Percentiles rank a stretch among this genome's conserved stretches.
phyloP scores from a whole-genome alignment of 2,113 vertebrate species.

The Lathamus discolor region DNA sequence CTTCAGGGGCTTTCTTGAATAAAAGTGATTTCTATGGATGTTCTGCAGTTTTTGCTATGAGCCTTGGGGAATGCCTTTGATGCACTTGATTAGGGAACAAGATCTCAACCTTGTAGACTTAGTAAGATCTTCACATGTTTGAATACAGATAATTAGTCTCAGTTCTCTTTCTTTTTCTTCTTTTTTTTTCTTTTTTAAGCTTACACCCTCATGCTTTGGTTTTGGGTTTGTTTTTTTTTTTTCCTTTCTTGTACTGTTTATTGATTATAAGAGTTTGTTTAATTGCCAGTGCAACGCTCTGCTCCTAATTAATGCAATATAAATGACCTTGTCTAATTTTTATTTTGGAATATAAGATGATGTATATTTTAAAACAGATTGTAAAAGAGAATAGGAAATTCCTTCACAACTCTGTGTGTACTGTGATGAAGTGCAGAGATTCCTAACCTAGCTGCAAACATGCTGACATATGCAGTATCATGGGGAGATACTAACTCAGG shows the following conservation, averaged over 20 bases:
- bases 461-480: not conserved
- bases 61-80: conserved; percentile 43
- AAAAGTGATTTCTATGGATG: conserved; percentile 23
- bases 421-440: not conserved
- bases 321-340: not conserved
- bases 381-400: not conserved
- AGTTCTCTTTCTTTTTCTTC: not conserved
- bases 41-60: conserved; percentile 31
- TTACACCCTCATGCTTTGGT: not conserved
- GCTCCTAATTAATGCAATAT: not conserved
- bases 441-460: not conserved
- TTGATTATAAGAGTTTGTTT: not conserved
- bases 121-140: conserved; percentile 23
- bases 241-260: not conserved
- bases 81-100: conserved; percentile 34
- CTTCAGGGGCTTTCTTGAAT: not conserved
- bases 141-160: conserved; percentile 60
- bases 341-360: not conserved
- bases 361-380: not conserved
- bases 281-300: not conserved
- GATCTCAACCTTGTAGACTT: conserved; percentile 19
- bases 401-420: not conserved
- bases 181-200: not conserved
- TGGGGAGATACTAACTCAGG: fast-evolving
- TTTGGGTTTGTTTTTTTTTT: not conserved